These are phyloP conservation scores for Grantiella picta DNA, from an alignment of 2,113 vertebrate species.

Conservation along the genomic window DNA sequence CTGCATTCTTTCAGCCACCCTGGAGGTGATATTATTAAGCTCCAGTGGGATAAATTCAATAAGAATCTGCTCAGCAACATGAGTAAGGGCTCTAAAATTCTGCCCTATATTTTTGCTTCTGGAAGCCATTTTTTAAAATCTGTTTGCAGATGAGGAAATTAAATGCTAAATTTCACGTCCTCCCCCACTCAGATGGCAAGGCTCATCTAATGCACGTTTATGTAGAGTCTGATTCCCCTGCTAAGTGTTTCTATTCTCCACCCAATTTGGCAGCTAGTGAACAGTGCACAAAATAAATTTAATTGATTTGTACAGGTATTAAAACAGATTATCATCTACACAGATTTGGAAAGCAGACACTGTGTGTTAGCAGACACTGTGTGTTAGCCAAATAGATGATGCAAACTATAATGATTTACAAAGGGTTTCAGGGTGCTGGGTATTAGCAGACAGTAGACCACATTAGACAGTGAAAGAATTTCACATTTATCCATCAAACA, in stretches of 20 bases:
- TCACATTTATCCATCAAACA: slow-evolving; percentile 1
- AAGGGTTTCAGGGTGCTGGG: slow-evolving; percentile 1
- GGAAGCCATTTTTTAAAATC: not conserved
- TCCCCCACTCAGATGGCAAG: not conserved
- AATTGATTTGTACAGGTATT: slow-evolving; percentile 46
- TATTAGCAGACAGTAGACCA: not conserved
- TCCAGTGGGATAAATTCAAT: not conserved
- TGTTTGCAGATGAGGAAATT: not conserved
- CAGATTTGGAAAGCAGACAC: slow-evolving; percentile 8
- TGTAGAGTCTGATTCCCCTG: not conserved
- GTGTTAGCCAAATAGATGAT: not conserved
- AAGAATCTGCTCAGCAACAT: not conserved
- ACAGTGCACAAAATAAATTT: slow-evolving; percentile 23
- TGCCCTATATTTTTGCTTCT: slow-evolving; percentile 18
- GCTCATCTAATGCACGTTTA: not conserved
- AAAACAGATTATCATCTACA: slow-evolving; percentile 28
- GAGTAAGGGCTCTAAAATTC: not conserved
- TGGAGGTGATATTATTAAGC: not conserved
- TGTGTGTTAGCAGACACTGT: not conserved
- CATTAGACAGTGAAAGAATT: not conserved
- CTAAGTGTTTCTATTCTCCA: slow-evolving; percentile 15
- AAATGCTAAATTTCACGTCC: not conserved
- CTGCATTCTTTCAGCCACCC: not conserved
- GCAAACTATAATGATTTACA: slow-evolving; percentile 26
- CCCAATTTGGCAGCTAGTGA: slow-evolving; percentile 5